phyloP scores from a whole-genome alignment of 1,140 invertebrate species.

The Marisa cornuarietis region DNA sequence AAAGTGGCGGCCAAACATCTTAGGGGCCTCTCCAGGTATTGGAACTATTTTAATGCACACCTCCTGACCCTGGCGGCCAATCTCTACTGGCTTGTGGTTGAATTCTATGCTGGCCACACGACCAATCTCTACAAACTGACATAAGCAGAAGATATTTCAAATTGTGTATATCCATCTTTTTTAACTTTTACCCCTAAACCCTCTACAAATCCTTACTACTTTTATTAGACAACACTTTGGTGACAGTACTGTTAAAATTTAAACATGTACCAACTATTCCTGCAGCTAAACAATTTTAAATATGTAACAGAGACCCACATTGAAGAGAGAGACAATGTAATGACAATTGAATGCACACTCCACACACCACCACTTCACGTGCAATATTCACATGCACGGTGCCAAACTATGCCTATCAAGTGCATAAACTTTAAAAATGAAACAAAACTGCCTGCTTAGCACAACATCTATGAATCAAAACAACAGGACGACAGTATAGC shows the following conservation, averaged over 20 bases:
- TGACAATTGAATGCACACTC: not conserved
- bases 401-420: not conserved
- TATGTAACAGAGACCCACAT: too few relatives aligned
- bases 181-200: not conserved
- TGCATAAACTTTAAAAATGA: not conserved
- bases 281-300: too few relatives aligned
- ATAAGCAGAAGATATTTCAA: not conserved
- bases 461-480: too few relatives aligned
- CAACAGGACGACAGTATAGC: too few relatives aligned
- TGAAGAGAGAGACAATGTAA: not conserved
- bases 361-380: not conserved
- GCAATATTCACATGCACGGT: not conserved
- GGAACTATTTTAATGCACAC: constrained; percentile 99
- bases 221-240: too few relatives aligned
- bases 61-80: constrained; percentile 94
- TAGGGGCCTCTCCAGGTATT: constrained; percentile 94
- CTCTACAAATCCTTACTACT: not conserved
- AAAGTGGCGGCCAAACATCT: constrained; percentile 98
- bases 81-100: constrained; percentile 83
- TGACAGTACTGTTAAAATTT: too few relatives aligned
- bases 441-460: not conserved
- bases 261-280: too few relatives aligned
- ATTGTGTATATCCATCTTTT: not conserved
- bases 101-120: constrained; percentile 93
- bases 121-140: constrained; percentile 92